Conservation (phyloP, 1,140 invertebrate species). For the Papilio helenus region DNA sequence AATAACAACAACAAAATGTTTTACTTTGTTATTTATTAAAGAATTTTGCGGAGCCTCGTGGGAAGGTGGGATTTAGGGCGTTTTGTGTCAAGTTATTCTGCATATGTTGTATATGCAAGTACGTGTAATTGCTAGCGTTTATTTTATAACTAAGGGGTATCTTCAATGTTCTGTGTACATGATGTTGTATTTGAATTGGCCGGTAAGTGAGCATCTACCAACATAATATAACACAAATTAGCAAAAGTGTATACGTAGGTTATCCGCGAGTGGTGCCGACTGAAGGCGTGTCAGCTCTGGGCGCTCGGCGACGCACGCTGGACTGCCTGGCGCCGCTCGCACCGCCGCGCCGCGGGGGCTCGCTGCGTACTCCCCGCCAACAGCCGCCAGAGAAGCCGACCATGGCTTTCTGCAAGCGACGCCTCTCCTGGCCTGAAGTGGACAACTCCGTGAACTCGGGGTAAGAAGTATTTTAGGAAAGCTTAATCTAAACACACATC, state of each 20-base stretch:
- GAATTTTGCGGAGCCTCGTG: no score
- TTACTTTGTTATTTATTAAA: no score
- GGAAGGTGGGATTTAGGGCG: no score
- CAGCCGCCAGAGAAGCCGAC: conserved; percentile 85
- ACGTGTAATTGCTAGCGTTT: no score
- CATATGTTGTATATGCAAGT: no score
- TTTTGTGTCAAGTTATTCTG: no score
- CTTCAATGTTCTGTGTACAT: no score
- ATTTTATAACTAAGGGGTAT: no score
- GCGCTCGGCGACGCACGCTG: conserved; percentile 82
- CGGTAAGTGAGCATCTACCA: not conserved
- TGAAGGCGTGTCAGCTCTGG: conserved; percentile 84
- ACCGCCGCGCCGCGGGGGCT: conserved; percentile 83
- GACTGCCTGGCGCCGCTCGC: conserved; percentile 85
- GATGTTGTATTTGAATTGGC: not conserved
- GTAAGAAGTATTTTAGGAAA: conserved; percentile 79
- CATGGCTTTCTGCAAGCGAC: conserved; percentile 88
- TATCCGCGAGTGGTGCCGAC: conserved; percentile 86
- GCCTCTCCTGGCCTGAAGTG: conserved; percentile 92
- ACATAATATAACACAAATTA: not conserved
- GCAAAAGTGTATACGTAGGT: conserved; percentile 57
- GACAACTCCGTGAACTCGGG: conserved; percentile 90
- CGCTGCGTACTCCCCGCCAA: conserved; percentile 83
- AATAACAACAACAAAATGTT: no score
- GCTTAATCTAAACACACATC: no score